Percentiles rank a stretch among this genome's conserved stretches.
phyloP scores from a whole-genome alignment of 1,140 invertebrate genomes.

The Cryptotermes secundus region DNA sequence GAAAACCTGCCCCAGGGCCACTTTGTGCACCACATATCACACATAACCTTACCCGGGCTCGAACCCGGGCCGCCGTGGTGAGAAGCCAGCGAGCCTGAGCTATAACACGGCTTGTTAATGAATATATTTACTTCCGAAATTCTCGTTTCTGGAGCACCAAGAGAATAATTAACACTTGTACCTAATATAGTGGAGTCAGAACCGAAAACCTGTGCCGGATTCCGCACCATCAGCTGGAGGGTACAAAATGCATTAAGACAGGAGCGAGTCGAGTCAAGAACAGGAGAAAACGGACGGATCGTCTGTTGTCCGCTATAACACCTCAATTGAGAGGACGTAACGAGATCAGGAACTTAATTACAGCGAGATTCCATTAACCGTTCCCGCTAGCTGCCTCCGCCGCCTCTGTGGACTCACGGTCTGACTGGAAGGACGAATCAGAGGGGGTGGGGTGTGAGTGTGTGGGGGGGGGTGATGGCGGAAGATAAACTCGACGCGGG shows the following conservation, averaged over 20 bases:
- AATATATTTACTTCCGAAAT: too few relatives aligned
- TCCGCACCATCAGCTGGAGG: background rate
- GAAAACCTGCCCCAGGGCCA: too few relatives aligned
- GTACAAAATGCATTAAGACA: background rate
- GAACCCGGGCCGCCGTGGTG: too few relatives aligned
- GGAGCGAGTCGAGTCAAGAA: background rate
- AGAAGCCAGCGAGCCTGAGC: too few relatives aligned
- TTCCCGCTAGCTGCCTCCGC: background rate
- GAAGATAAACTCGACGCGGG: background rate
- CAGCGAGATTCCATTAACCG: background rate
- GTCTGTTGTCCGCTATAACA: background rate
- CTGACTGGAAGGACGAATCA: background rate
- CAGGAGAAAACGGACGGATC: background rate
- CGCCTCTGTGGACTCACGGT: background rate
- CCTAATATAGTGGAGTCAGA: background rate
- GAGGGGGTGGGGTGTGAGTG: background rate
- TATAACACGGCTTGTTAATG: too few relatives aligned
- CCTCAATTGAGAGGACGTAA: background rate
- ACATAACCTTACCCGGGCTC: too few relatives aligned
- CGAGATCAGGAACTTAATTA: background rate
- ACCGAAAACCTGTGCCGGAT: background rate
- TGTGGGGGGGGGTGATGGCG: background rate
- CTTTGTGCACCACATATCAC: too few relatives aligned
- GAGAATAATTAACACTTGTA: constrained; percentile 7
- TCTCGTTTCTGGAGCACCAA: background rate